Percentiles rank a stretch among this genome's conserved stretches.
Evolutionary conservation across 2,113 vertebrate genomes (phyloP).

Genomic region (Tautogolabrus adspersus): DNA sequence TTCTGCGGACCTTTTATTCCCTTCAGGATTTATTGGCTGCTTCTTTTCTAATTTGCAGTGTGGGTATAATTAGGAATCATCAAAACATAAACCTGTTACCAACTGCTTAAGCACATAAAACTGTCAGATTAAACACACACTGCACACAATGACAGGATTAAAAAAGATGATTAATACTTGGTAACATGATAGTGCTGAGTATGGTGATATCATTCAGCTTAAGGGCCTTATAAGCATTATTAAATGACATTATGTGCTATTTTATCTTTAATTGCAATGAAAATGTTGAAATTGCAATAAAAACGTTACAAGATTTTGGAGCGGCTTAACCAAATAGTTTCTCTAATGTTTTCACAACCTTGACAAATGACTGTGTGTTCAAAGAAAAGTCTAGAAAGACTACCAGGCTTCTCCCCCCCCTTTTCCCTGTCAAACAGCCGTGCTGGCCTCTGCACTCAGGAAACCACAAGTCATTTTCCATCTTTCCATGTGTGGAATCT

Average conservation of each 20-base stretch:
- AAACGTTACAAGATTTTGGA: conserved; percentile 52
- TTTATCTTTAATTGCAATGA: conserved; percentile 55
- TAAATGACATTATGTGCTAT: conserved; percentile 49
- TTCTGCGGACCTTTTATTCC: conserved; percentile 35
- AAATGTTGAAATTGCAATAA: conserved; percentile 59
- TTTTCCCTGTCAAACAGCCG: conserved; percentile 64
- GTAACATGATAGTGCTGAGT: conserved; percentile 25
- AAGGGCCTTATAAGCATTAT: conserved; percentile 50
- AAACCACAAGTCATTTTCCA: conserved; percentile 84
- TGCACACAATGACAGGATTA: conserved; percentile 14
- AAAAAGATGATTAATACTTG: conserved; percentile 37
- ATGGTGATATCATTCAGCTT: conserved; percentile 47
- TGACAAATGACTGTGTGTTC: conserved; percentile 72
- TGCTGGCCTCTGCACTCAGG: conserved; percentile 76
- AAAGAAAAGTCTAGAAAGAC: conserved; percentile 68
- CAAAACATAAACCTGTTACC: conserved; percentile 45
- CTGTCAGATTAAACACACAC: conserved; percentile 29
- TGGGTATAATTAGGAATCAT: conserved; percentile 43
- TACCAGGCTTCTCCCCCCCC: conserved; percentile 12
- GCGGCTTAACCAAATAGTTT: conserved; percentile 41
- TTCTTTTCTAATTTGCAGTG: conserved; percentile 44
- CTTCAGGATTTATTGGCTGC: conserved; percentile 41
- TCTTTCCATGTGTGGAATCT: conserved; percentile 84
- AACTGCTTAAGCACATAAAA: conserved; percentile 14
- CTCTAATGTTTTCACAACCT: conserved; percentile 70